phyloP scores from a whole-genome alignment of 2,113 vertebrate genomes.

The Sturnus vulgaris region DNA sequence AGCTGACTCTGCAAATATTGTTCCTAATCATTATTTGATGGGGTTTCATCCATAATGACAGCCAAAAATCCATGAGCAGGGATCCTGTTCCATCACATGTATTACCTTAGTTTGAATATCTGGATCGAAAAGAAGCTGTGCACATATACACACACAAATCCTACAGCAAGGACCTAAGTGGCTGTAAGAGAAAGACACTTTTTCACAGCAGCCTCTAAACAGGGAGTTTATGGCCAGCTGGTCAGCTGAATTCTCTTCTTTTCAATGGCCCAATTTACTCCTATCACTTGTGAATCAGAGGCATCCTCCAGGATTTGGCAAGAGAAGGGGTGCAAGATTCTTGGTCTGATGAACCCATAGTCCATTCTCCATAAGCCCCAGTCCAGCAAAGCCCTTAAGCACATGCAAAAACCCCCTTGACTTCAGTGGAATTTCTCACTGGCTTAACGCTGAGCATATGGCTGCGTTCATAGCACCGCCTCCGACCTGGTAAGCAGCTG shows the following conservation, averaged over 20 bases:
- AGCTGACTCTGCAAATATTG: slow-evolving; percentile 47
- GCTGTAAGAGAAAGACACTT: background rate
- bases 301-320: slow-evolving; percentile 48
- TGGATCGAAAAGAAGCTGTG: background rate
- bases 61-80: background rate
- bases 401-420: slow-evolving; percentile 44
- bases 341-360: slow-evolving; percentile 22
- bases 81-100: background rate
- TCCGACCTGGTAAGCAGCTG: slow-evolving; percentile 39
- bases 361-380: background rate
- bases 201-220: background rate
- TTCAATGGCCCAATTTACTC: background rate
- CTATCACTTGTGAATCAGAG: slow-evolving; percentile 27
- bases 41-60: slow-evolving; percentile 16
- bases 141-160: background rate
- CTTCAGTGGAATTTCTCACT: slow-evolving; percentile 65
- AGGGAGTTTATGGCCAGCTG: background rate
- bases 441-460: slow-evolving; percentile 48
- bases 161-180: background rate
- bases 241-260: background rate
- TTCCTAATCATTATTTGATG: slow-evolving; percentile 7
- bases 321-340: slow-evolving; percentile 45
- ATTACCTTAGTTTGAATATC: background rate
- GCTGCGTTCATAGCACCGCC: background rate
- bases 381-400: slow-evolving; percentile 59